These are phyloP conservation scores for Dendrocincla fuliginosa DNA, from an alignment of 2,797 vertebrate genomes.

Conservation along the genomic window DNA sequence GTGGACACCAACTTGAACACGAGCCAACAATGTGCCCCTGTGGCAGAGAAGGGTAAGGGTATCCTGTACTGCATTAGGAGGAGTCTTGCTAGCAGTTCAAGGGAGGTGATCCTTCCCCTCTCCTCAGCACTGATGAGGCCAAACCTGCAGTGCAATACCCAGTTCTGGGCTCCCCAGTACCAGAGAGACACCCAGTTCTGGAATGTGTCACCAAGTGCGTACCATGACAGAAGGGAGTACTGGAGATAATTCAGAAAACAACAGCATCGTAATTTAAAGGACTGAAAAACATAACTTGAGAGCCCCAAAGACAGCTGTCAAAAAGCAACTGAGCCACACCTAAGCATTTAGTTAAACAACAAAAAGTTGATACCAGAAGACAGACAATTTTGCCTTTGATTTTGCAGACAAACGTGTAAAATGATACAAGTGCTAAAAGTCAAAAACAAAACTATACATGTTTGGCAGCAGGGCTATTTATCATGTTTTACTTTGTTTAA, in stretches of 20 bases:
- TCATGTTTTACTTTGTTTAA: background rate
- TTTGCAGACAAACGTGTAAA: background rate
- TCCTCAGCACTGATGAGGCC: background rate
- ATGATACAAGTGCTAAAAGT: background rate
- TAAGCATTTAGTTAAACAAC: background rate
- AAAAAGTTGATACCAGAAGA: background rate
- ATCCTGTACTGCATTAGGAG: background rate
- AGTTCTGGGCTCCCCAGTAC: background rate
- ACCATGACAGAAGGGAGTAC: background rate
- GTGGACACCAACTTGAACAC: background rate
- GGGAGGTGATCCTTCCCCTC: background rate
- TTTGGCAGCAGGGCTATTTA: background rate
- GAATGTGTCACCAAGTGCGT: background rate
- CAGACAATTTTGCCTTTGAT: background rate
- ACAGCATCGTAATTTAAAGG: background rate
- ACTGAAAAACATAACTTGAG: background rate
- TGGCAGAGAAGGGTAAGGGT: background rate
- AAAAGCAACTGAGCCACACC: background rate
- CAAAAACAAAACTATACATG: background rate
- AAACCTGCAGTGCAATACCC: background rate
- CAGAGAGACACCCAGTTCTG: background rate
- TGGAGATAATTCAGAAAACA: background rate
- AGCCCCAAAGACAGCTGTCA: background rate
- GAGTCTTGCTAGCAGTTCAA: background rate
- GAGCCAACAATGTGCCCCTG: background rate